phyloP scores from a whole-genome alignment of 2,888 invertebrate genomes.

The Diabrotica balteata region DNA sequence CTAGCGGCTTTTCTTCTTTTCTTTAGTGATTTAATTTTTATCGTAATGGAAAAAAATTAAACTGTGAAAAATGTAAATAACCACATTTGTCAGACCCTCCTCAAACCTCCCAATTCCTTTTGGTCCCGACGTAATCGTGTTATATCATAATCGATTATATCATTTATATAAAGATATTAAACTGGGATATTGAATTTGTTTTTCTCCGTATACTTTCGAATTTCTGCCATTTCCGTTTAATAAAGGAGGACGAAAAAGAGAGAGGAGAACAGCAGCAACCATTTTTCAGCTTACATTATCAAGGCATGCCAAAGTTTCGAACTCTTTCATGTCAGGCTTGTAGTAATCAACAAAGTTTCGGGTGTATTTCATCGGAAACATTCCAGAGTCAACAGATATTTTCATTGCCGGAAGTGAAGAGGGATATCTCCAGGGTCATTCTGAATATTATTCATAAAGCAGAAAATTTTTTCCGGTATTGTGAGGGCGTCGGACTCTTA shows the following conservation, averaged over 20 bases:
- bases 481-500: no score
- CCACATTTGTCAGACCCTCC: no score
- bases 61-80: no score
- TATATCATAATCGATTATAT: no score
- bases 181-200: no score
- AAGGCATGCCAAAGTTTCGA: slow-evolving; percentile 20
- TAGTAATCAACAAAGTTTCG: slow-evolving; percentile 36
- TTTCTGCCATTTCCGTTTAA: slow-evolving; percentile 8
- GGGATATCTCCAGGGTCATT: background rate
- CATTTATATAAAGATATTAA: no score
- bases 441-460: slow-evolving; percentile 1
- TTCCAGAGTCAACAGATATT: slow-evolving; percentile 25
- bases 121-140: no score
- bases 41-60: no score
- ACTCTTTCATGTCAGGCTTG: slow-evolving; percentile 24
- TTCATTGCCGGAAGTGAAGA: slow-evolving; percentile 13
- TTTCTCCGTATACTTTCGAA: background rate
- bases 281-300: slow-evolving; percentile 33
- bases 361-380: slow-evolving; percentile 34
- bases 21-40: no score
- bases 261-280: slow-evolving; percentile 15
- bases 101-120: no score
- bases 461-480: no score
- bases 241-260: slow-evolving; percentile 10
- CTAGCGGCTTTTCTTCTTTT: no score